Base-by-base conservation (phyloP, 2,888 invertebrate genomes). In the Drosophila sordidula region DNA sequence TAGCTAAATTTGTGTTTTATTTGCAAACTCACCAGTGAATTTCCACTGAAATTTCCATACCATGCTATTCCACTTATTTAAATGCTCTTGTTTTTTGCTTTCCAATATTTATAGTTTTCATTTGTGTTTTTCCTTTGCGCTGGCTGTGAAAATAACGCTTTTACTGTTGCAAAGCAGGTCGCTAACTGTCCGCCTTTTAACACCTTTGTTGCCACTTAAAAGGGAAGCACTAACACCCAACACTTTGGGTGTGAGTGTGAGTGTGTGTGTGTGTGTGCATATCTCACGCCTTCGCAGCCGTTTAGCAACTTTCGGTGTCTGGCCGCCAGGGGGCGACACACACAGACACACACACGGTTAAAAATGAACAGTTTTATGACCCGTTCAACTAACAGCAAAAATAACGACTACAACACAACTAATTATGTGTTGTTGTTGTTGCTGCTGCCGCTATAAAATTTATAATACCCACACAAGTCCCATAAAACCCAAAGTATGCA, bases 401-500 rank as follows among this genome's bases (percentile, higher is more conserved):
- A 67, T 56, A 63, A 81, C 56, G 73, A 57, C 78, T 74, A 62
- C 56, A 65, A 59, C 61, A 55, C 80, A 76, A 86, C 89, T 86
- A 88, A 88, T 88, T 83, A 88, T 88, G 80, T 79, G 77, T 54
- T 62, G 70, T 70, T 83, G 49, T 44, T 54, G 55, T 16, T 52
- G 79, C 50, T 45, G 34, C 34, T 65, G 50, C 26, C 65, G 74
- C 75, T 69, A 72, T 89, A 84, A 89, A 87, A 89, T 83, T 63
- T 86, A 83, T 86, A 88, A 80, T 80, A 74, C 68, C 71, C 81
- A 80, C 85, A 84, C 69, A 67, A 74, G 87, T 52, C 86, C 80
- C 70, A 87, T 89, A 88, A 88, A 71, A 74, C 75, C 77, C 77
- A 38, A 69, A 83, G 87, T 65, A 83, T 67, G 69, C 65, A 62